These are phyloP conservation scores for Gonioctena quinquepunctata DNA, from an alignment of 1,140 invertebrate species.

Conservation along the genomic window DNA sequence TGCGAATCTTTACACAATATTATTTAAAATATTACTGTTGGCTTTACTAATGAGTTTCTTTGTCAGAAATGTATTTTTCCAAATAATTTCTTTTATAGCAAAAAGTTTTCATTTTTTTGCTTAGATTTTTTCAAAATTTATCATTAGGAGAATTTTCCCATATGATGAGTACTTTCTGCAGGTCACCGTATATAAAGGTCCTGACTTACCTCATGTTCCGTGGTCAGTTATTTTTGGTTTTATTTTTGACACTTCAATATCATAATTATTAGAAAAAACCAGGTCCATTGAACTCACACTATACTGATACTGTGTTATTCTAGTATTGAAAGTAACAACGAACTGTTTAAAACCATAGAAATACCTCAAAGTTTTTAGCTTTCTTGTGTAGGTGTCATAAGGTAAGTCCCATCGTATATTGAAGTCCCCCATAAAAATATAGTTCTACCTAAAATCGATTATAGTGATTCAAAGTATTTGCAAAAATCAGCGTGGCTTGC, in stretches of 20 bases:
- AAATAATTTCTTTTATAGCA: no score
- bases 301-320: background rate
- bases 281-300: background rate
- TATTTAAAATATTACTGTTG: no score
- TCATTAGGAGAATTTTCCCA: no score
- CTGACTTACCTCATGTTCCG: background rate
- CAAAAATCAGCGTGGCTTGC: background rate
- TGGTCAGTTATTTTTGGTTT: background rate
- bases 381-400: background rate
- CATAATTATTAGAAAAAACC: no score
- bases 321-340: background rate
- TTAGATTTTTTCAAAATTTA: no score
- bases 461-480: background rate
- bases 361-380: background rate
- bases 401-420: background rate
- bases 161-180: no score
- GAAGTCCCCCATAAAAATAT: background rate
- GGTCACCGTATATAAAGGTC: background rate
- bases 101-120: no score
- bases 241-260: background rate
- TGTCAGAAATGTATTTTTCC: no score
- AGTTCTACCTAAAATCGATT: background rate
- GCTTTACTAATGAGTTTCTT: no score
- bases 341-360: background rate
- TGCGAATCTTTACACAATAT: no score